Evolutionary conservation across 2,113 vertebrate species (phyloP), one percentile per base, ranked within the genome.

Genomic region (Halcyon senegalensis): DNA sequence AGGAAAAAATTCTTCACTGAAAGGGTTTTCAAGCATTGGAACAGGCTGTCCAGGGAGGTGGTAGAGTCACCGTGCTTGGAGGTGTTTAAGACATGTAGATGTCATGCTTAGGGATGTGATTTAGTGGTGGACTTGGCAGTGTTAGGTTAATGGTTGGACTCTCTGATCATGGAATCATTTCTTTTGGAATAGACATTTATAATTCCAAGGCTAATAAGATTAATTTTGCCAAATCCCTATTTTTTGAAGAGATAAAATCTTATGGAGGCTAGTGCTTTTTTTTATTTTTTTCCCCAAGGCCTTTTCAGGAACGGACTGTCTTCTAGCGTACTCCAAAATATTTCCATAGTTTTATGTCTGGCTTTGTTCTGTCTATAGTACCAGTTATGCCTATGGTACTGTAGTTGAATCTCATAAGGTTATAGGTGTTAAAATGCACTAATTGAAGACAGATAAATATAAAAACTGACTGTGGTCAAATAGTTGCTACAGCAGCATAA

Each of bases 201-300:
- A 27, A 53, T 53, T 53, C 14, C 15, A 35, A 77, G 28, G 4
- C 2, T 55, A 60, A 2, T 48, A 11, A 72, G 30, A 43, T 74
- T 55, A 19, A 35, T 89, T 91, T 75, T 87, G 20, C 25, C 1
- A 7, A 46, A 81, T 62, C 31, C 2, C 5, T 64, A 14, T 75
- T 88, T 51, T 70, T 51, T 68, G 5, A 73, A 73, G n/a, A 64
- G 56, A 67, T 27, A 30, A 86, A 10, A 13, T n/a, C 39, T 69
- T 58, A 35, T 4, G 6, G 11, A 8, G 0, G 43, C 11, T 84
- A 5, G 82, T 55, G 16, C 2, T 1, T 59, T n/a, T 41, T 41
- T 66, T 72, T 79, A 58, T 43, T 43, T 43, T 15, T 43, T 43
- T 16, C 46, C 48, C 17, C 2, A 66, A 62, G 35, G 23, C 4